Base-by-base conservation (phyloP, 2,797 vertebrate genomes). In the Smutsia temminckii region DNA sequence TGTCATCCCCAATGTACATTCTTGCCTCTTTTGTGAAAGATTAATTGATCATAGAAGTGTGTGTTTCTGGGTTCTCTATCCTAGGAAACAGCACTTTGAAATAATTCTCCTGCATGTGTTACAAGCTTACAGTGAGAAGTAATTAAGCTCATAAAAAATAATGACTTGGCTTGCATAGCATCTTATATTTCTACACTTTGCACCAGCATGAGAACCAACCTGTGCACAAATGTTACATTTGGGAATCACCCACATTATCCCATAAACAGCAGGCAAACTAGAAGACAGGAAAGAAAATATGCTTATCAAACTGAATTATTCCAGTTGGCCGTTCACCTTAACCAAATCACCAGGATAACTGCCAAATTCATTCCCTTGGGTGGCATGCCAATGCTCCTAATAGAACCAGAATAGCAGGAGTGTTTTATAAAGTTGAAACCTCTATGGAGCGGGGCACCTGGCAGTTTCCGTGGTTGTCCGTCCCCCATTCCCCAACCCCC, bases 221-320 rank as follows among this genome's bases (percentile, higher is more conserved):
- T 77, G 25, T 57, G 29, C 8, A 40, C 25, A 55, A 64, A 25
- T 53, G 87, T 85, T 74, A 88, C n/a, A 88, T 80, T 85, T 79
- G 53, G 13, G 23, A 40, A 61, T 74, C 17, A 34, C 74, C 20
- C n/a, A 8, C 46, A 95, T 72, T 89, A 68, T 75, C 59, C 6
- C 63, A 81, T 23, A 61, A 89, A 68, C 7, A 84, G 25, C 37
- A 87, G 51, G 46, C 34, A 71, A 93, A 94, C 8, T 49, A 32
- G 63, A 85, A 96, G 8, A 66, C 20, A 80, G 77, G 77, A 66
- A 85, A 59, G 27, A 89, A 92, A 96, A 81, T 29, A 64, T 40
- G 64, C n/a, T 80, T 66, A 66, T 16, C 72, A 91, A 95, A 93
- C 72, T 63, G 32, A 90, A 92, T 95, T 53, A 94, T 95, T 96